phyloP scores from a whole-genome alignment of 1,140 invertebrate genomes.

The Wiebesia pumilae region DNA sequence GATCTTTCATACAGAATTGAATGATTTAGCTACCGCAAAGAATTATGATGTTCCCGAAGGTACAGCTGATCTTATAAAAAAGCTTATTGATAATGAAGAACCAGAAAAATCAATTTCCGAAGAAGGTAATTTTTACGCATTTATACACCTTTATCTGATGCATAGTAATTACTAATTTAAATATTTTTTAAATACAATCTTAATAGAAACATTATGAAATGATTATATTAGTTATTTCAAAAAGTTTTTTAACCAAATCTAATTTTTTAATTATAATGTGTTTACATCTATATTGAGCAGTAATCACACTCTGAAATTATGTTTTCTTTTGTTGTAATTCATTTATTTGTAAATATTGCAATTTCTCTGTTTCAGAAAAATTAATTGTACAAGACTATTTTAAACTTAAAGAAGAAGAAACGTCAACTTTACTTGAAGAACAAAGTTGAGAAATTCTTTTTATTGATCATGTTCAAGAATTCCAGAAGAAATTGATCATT shows the following conservation, averaged over 20 bases:
- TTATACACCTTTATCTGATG: neutral
- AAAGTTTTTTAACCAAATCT: too few species aligned
- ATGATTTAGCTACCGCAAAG: conserved; percentile 23
- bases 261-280: too few species aligned
- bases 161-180: conserved; percentile 4
- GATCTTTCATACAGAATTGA: conserved; percentile 48
- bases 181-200: neutral
- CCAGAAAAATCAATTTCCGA: conserved; percentile 24
- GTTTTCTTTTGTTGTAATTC: neutral
- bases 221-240: too few species aligned
- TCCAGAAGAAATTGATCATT: neutral
- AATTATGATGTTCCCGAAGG: conserved; percentile 33
- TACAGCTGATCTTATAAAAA: conserved; percentile 32
- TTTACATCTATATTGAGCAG: too few species aligned
- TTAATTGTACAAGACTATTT: conserved; percentile 40
- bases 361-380: conserved; percentile 43
- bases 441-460: conserved; percentile 9
- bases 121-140: conserved; percentile 14
- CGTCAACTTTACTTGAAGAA: conserved; percentile 22
- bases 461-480: neutral
- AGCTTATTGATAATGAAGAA: conserved; percentile 23
- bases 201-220: too few species aligned
- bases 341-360: neutral
- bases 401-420: conserved; percentile 48
- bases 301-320: neutral